Evolutionary conservation across 1,140 invertebrate genomes (phyloP), one percentile per base, ranked within the genome.

Genomic region (Linepithema humile): DNA sequence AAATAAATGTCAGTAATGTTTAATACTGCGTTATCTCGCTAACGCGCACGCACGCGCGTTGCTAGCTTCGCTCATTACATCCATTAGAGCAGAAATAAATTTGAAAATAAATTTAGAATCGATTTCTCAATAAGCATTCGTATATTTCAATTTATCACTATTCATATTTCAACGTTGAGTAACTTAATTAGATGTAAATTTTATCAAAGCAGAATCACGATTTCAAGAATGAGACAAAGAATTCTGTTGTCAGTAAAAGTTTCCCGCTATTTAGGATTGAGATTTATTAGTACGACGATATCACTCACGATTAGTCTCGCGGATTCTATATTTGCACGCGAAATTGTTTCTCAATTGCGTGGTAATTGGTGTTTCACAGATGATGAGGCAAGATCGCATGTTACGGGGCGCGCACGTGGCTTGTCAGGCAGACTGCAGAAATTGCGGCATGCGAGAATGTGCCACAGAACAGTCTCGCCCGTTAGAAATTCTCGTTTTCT

Each of bases 321-420:
- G 43, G 48, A 43, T 29, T 67, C n/a, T 75, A 60, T 91, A 87
- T 90, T 90, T 88, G 86, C 84, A 80, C 72, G 65, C 60, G 70
- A 86, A 90, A 92, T 92, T 88, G 88, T 91, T 92, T 88, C 75
- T 83, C 91, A 92, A 93, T 92, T 92, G 89, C 84, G 88, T 69
- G 45, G 45, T 91, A 90, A 92, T 91, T 90, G 88, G 70, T 73
- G 75, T 88, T 83, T 84, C 69, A 73, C 69, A 82, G 45, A 82
- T 65, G 74, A 84, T 88, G 85, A 89, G 82, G 88, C 80, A 89
- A 88, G 83, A 90, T 93, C 85, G 92, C 91, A 93, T 93, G 92
- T 88, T 88, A 65, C 62, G 26, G n/a, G 40, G 20, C 43, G 67
- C 43, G 65, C 59, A 85, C 55, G 69, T 53, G 50, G 50, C 57